Conservation (phyloP, 2,888 invertebrate species). For the Xanthorhoe designata region DNA sequence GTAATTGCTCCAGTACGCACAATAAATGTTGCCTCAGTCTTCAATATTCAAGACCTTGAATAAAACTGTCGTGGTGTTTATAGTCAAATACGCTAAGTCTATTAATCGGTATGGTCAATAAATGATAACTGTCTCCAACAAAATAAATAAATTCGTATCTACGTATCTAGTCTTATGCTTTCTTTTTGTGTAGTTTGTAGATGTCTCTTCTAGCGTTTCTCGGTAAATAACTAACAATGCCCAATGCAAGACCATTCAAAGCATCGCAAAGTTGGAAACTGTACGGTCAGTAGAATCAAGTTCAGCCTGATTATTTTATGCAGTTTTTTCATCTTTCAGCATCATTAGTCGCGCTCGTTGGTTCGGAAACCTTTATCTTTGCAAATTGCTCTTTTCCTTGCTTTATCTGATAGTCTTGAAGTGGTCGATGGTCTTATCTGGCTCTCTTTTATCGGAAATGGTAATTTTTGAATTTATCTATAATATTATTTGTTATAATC, state of each 20-base stretch:
- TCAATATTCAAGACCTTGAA: too few species aligned
- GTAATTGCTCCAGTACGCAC: too few species aligned
- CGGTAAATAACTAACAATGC: not conserved
- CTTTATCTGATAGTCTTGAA: slow-evolving; percentile 26
- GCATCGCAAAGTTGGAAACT: slow-evolving; percentile 23
- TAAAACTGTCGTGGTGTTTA: too few species aligned
- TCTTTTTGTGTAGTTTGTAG: not conserved
- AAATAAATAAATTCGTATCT: not conserved
- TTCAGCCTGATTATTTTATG: slow-evolving; percentile 28
- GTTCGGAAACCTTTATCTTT: slow-evolving; percentile 40
- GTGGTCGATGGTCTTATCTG: slow-evolving; percentile 17
- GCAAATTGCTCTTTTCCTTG: slow-evolving; percentile 34
- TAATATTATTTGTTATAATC: too few species aligned
- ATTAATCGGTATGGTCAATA: not conserved
- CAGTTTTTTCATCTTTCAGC: slow-evolving; percentile 37
- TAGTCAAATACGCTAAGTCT: too few species aligned
- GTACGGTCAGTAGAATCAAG: slow-evolving; percentile 45
- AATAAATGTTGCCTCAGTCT: too few species aligned
- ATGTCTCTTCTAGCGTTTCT: not conserved
- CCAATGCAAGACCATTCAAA: not conserved
- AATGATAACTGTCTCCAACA: not conserved
- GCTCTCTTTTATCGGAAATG: not conserved
- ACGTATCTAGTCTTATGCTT: not conserved
- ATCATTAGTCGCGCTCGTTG: slow-evolving; percentile 38
- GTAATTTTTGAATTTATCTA: not conserved